phyloP scores from a whole-genome alignment of 2,113 vertebrate genomes.

The Lepidothrix coronata region DNA sequence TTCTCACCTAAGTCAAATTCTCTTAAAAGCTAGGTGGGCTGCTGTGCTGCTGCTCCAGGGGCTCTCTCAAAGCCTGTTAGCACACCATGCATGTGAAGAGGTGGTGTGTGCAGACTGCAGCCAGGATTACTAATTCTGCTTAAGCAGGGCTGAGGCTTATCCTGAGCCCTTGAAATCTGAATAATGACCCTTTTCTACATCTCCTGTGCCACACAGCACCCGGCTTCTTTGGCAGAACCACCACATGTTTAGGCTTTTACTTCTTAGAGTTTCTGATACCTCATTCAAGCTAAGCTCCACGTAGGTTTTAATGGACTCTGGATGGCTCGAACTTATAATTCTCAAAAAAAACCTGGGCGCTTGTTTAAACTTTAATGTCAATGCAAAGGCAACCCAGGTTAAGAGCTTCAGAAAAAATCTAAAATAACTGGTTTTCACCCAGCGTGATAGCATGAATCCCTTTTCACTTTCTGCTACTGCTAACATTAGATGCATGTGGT shows the following conservation, averaged over 20 bases:
- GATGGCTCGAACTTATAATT: background rate
- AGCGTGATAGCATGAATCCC: background rate
- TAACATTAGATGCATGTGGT: background rate
- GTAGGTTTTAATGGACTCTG: background rate
- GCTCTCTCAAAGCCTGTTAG: background rate
- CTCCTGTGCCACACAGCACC: rapidly evolving
- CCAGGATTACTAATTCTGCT: background rate
- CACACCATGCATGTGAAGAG: rapidly evolving
- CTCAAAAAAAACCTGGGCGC: background rate
- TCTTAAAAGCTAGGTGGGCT: background rate
- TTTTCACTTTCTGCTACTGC: background rate
- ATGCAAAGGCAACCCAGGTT: background rate
- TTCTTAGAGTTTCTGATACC: background rate
- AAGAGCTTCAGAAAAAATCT: background rate
- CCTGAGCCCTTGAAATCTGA: background rate
- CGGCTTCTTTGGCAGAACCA: background rate
- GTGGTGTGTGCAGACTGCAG: background rate
- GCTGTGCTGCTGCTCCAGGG: background rate
- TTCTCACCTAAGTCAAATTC: background rate
- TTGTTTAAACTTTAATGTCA: background rate
- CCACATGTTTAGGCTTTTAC: background rate
- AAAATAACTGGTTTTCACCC: background rate
- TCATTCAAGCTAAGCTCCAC: background rate
- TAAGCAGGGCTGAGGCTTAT: background rate
- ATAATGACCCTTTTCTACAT: rapidly evolving